Evolutionary conservation across 35 echinoderm and acorn worm species (phyloP), one percentile per base, ranked within the genome.

Genomic region (Eucidaris tribuloides): DNA sequence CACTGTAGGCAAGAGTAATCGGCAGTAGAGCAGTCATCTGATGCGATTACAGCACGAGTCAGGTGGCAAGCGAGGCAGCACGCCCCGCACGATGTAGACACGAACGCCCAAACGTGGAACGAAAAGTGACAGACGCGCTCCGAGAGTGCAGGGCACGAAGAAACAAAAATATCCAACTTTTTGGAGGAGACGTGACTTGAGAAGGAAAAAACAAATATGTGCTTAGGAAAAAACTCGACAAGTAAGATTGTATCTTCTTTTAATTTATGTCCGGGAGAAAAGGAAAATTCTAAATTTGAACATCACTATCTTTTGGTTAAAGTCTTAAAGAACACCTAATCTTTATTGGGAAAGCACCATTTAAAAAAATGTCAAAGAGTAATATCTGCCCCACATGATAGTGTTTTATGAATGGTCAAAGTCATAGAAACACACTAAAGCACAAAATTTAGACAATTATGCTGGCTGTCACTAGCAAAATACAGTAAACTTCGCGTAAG

Each of bases 111-210:
- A n/a, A 94, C 89, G 55, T 56, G 89, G 24, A 86, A 94, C 46
- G 42, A 86, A 34, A 94, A 86, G 34, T 58, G 92, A 74, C 92
- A 94, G 54, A 94, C n/a, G 92, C 64, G 92, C 92, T 4, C n/a
- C 66, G 92, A 41, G 92, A 94, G 31, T 94, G 92, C 58, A 50
- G 92, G 39, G 92, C 92, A 5, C 65, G 92, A 44, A 94, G 89
- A 39, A 94, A 94, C 68, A 62, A 89, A 29, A 88, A 87, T n/a
- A 88, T 88, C 60, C 70, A 83, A 27, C 49, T n/a, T 82, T 15
- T 72, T 93, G 0, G 91, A 94, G 62, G 86, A 94, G 50, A 89
- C 85, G 76, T 85, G 89, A 0, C 81, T 59, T 7, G 54, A 74
- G 3, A 94, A 85, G 62, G 92, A n/a, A 94, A 49, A 62, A 76